phyloP scores from a whole-genome alignment of 2,113 vertebrate species.

The Pogona vitticeps region DNA sequence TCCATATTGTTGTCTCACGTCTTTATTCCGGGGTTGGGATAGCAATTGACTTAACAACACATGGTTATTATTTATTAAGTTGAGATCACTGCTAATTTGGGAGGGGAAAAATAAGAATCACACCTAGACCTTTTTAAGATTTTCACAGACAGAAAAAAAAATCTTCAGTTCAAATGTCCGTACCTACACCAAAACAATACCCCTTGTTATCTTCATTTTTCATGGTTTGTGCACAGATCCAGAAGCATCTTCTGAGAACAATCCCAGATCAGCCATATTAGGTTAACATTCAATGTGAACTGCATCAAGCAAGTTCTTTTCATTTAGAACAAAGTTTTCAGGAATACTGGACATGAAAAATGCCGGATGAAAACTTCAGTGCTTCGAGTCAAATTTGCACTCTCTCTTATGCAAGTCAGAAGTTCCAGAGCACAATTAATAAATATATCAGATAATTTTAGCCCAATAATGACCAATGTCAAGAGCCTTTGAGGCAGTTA shows the following conservation, averaged over 20 bases:
- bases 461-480: no score
- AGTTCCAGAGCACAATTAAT: no score
- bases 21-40: no score
- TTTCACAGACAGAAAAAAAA: slow-evolving; percentile 47
- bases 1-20: no score
- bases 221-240: slow-evolving; percentile 48
- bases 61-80: no score
- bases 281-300: slow-evolving; percentile 32
- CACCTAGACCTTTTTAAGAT: slow-evolving; percentile 40
- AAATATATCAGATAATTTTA: no score
- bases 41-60: no score
- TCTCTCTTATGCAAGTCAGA: no score
- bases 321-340: slow-evolving; percentile 29
- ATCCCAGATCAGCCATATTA: slow-evolving; percentile 58
- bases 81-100: no score
- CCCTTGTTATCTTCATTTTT: slow-evolving; percentile 46
- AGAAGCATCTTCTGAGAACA: slow-evolving; percentile 57
- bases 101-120: slow-evolving; percentile 38
- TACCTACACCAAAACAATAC: slow-evolving; percentile 38
- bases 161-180: slow-evolving; percentile 50
- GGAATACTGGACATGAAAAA: background rate
- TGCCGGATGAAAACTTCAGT: no score
- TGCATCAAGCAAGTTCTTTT: slow-evolving; percentile 10
- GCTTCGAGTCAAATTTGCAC: no score
- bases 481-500: no score